Percentiles rank a stretch among this genome's conserved stretches.
phyloP scores from a whole-genome alignment of 2,113 vertebrate genomes.

The Pterocles burchelli region DNA sequence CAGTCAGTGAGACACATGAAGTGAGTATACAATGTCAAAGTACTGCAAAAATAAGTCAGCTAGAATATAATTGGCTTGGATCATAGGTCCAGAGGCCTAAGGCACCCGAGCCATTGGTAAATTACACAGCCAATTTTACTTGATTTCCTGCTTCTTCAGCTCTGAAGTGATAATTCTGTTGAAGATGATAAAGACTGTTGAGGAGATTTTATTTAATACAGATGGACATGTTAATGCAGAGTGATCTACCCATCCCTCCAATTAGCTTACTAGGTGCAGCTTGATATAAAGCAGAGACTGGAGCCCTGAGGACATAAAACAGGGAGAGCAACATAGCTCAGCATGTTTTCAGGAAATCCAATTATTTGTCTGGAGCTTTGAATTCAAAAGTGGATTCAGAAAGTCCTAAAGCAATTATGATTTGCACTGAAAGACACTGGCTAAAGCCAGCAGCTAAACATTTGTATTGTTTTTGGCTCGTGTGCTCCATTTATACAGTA shows the following conservation, averaged over 20 bases:
- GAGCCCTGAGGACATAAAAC: constrained; percentile 81
- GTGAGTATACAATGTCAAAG: constrained; percentile 64
- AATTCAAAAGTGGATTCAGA: constrained; percentile 83
- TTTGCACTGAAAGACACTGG: constrained; percentile 64
- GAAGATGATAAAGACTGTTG: constrained; percentile 53
- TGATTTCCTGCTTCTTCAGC: constrained; percentile 58
- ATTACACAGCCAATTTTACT: constrained; percentile 51
- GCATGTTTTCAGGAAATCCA: constrained; percentile 87
- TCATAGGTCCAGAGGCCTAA: constrained; percentile 43
- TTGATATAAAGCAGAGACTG: constrained; percentile 73
- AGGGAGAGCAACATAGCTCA: constrained; percentile 84
- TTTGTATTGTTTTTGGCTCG: constrained; percentile 75
- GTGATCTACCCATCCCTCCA: constrained; percentile 69
- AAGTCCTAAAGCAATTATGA: constrained; percentile 86
- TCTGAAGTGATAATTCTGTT: constrained; percentile 63
- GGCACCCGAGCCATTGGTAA: constrained; percentile 12
- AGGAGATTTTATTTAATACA: constrained; percentile 69
- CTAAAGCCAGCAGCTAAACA: constrained; percentile 72
- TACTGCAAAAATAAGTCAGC: constrained; percentile 67
- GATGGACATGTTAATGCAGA: constrained; percentile 73
- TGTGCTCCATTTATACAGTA: constrained; percentile 21
- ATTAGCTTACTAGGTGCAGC: constrained; percentile 71
- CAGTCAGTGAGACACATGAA: constrained; percentile 69
- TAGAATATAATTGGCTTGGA: constrained; percentile 70
- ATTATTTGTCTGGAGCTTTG: constrained; percentile 86